Evolutionary conservation across 2,113 vertebrate species (phyloP).

Genomic region (Etia nguti): DNA sequence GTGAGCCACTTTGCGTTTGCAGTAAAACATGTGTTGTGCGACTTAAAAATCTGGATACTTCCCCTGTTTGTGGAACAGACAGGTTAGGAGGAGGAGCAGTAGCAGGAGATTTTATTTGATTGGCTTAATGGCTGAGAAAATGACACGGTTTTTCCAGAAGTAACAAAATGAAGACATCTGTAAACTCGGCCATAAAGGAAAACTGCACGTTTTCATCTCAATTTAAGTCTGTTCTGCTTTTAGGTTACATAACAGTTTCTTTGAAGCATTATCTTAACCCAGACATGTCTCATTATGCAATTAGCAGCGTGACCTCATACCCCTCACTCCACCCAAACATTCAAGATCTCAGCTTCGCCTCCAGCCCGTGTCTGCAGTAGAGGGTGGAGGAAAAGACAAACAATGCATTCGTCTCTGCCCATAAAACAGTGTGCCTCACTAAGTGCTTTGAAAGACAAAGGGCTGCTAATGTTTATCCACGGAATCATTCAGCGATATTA

Average conservation of each 20-base stretch:
- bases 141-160: not conserved
- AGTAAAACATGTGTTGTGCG: not conserved
- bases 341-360: conserved; percentile 36
- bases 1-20: not conserved
- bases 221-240: not conserved
- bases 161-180: not conserved
- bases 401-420: conserved; percentile 22
- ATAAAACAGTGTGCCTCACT: conserved; percentile 22
- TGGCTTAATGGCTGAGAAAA: not conserved
- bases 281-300: conserved; percentile 56
- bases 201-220: not conserved
- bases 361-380: conserved; percentile 42
- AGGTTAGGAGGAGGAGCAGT: not conserved
- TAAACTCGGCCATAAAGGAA: not conserved
- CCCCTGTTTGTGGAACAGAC: not conserved
- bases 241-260: conserved; percentile 23
- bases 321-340: conserved; percentile 26
- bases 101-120: not conserved
- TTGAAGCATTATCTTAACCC: conserved; percentile 41
- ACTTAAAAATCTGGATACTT: not conserved
- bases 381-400: conserved; percentile 64
- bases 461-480: not conserved
- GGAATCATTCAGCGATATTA: not conserved
- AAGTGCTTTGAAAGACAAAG: conserved; percentile 29
- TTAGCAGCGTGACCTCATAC: conserved; percentile 47